Percentiles rank a stretch among this genome's conserved stretches.
Evolutionary conservation across 2,797 vertebrate genomes (phyloP).

Genomic region (Girardinus metallicus): DNA sequence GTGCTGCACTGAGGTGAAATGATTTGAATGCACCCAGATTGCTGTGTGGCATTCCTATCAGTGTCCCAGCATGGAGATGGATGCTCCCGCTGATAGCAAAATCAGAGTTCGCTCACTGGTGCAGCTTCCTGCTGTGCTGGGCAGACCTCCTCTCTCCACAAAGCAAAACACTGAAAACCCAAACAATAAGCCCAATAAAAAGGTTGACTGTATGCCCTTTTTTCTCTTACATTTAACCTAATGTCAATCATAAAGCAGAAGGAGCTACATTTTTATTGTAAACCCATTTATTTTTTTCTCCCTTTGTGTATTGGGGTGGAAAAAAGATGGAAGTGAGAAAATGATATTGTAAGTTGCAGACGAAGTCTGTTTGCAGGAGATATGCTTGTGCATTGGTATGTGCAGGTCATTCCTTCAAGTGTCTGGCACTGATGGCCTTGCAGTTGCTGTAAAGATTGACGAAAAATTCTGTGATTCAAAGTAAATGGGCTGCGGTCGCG

Average conservation of each 20-base stretch:
- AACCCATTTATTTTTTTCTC: constrained; percentile 29
- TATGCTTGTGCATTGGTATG: constrained; percentile 74
- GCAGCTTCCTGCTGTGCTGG: constrained; percentile 64
- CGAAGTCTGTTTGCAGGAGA: constrained; percentile 79
- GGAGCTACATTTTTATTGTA: constrained; percentile 18
- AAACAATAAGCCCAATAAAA: constrained; percentile 21
- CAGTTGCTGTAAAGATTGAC: constrained; percentile 80
- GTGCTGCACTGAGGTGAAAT: constrained; percentile 47
- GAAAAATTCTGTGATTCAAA: constrained; percentile 80
- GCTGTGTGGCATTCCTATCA: constrained; percentile 79
- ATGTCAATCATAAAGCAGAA: constrained; percentile 35
- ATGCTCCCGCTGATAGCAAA: constrained; percentile 70
- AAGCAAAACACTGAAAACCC: constrained; percentile 33
- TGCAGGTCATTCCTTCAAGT: constrained; percentile 75
- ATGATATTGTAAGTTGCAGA: constrained; percentile 76
- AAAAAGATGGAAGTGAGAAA: constrained; percentile 77
- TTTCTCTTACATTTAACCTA: constrained; percentile 36
- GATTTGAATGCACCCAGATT: constrained; percentile 63
- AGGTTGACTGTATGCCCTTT: constrained; percentile 15
- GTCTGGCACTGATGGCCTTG: constrained; percentile 76
- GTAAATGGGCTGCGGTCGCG: constrained; percentile 81
- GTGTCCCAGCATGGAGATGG: constrained; percentile 70
- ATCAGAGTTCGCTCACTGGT: constrained; percentile 76
- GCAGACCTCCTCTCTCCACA: constrained; percentile 28
- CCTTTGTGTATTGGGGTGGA: constrained; percentile 40